Evolutionary conservation across 2,113 vertebrate genomes (phyloP).

Genomic region (Xiphophorus couchianus): DNA sequence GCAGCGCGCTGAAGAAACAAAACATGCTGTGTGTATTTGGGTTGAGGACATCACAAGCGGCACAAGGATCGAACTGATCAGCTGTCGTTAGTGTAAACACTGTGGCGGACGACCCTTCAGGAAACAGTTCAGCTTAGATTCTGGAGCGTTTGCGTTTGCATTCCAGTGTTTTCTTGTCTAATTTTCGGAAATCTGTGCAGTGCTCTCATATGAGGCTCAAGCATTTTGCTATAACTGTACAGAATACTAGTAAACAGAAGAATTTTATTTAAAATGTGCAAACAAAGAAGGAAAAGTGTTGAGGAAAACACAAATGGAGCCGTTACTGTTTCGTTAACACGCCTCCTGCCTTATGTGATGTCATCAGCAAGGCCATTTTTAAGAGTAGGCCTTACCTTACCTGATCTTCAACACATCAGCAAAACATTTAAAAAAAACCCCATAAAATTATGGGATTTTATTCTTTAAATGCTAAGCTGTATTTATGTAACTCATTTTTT

Average conservation of each 20-base stretch:
- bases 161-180: no score
- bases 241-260: not conserved
- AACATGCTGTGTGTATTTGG: not conserved
- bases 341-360: not conserved
- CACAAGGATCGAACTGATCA: not conserved
- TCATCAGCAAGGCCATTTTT: no score
- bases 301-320: no score
- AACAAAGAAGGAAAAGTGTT: not conserved
- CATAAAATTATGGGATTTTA: no score
- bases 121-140: not conserved
- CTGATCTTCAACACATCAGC: not conserved
- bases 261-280: not conserved
- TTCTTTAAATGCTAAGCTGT: not conserved
- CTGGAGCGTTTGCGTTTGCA: not conserved
- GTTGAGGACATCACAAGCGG: not conserved
- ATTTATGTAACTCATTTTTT: no score
- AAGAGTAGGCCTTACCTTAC: no score
- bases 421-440: no score
- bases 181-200: not conserved
- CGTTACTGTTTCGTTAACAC: not conserved
- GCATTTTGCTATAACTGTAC: not conserved
- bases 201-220: not conserved
- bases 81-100: not conserved
- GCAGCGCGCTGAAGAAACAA: not conserved
- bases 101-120: not conserved